Base-by-base conservation (phyloP, 2,888 invertebrate genomes). In the Xylota segnis region DNA sequence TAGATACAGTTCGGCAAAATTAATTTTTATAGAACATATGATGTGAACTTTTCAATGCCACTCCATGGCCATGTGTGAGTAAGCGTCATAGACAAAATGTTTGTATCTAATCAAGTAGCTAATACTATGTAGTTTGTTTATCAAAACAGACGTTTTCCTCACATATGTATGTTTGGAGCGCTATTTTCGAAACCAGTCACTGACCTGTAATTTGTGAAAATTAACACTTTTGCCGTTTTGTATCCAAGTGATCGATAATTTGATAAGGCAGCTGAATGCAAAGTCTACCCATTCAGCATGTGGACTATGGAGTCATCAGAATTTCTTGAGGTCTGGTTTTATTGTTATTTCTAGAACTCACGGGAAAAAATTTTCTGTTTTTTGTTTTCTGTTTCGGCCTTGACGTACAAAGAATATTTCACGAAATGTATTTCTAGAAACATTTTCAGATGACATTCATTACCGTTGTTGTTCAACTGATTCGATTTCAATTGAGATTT, bases 171-270 rank as follows among this genome's bases (percentile, higher is more conserved):
- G 14, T 43, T 14, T 6, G n/a, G 6, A 14, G 14, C 5, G 43
- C 3, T 14, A 23, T 12, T 12, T 50, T 32, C 5, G 4, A 56
- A 32, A 32, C 9, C 43, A 45, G 58, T 58, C 58, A 58, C 58
- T 58, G 58, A 58, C 58, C 58, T 37, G 14, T 58, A 34, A 37
- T 34, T 18, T 18, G 58, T 58, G 34, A 34, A 16, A 34, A 18
- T 37, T 58, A 32, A 58, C 58, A 16, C 58, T 12, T 9, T 23
- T 16, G 14, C 32, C 12, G 34, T 34, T 56, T 58, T 58, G 58
- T 58, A 58, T 58, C 18, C 37, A 37, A 58, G 37, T 37, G 34
- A 34, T 37, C 37, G 34, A 54, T 54, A 29, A 29, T 54, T 29
- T 29, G 3, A 54, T 54, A n/a, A 54, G 12, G 1, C 6, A n/a